Base-by-base conservation (phyloP, 37 sponge, comb jelly and placozoan genomes). In the Trichoplax adhaerens region DNA sequence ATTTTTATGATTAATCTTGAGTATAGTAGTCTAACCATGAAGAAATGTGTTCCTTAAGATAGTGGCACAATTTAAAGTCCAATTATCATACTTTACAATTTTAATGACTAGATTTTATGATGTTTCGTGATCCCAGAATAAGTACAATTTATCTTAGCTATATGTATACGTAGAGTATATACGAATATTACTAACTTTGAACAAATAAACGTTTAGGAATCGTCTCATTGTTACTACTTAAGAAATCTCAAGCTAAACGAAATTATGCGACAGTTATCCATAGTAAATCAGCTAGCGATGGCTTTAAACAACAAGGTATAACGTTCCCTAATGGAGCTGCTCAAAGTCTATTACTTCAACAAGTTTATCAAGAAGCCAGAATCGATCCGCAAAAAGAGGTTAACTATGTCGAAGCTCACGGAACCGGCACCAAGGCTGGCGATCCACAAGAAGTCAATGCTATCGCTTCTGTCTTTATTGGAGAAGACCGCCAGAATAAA, bases 381-480 rank as follows among this genome's bases (percentile, higher is more conserved):
- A 50, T 84, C 4, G 54, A 52, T 47, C 29, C 29, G 29, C 29
- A 29, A 29, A 29, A 53, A 0, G 66, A 68, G 29, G 64, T 87
- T 4, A 58, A 56, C 49, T 79, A 68, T 62, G 66, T 87, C 46
- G 87, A 87, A 54, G 80, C 84, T 3, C 83, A 82, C 54, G 83
- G 80, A 7, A 73, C 77, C 12, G 87, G 77, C 1, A 83, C 85
- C 3, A 49, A 56, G 12, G 52, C 74, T 1, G 84, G 81, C 5
- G 84, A 83, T 58, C 63, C 64, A 2, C 76, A 68, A 50, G 87
- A 87, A 72, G 66, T 65, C n/a, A 74, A 79, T 48, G 72, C 87
- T 1, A 65, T 87, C 7, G 48, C 58, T 50, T n/a, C 29, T 0
- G 83, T 77, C 2, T 77, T 74, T 70, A 29, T 29, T 29, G 69